Percentiles rank a stretch among this genome's conserved stretches.
phyloP scores from a whole-genome alignment of 2,797 vertebrate genomes.

The Pipistrellus nathusii region DNA sequence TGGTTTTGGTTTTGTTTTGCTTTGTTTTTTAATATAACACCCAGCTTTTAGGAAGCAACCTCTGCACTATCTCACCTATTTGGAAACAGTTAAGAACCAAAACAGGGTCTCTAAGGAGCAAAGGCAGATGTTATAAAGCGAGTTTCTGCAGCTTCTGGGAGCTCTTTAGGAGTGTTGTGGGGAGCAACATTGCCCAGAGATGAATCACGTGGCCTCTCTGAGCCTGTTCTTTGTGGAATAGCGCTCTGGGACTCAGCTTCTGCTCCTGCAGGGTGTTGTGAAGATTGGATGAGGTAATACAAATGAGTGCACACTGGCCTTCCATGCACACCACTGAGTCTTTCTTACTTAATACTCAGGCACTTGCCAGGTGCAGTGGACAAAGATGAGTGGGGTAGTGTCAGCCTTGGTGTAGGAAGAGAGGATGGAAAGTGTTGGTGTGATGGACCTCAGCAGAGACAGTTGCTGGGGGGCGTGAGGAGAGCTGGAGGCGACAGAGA shows the following conservation, averaged over 20 bases:
- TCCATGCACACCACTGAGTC: not conserved
- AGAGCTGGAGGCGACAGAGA: not conserved
- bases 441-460: not conserved
- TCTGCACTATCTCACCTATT: not conserved
- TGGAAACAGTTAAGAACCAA: conserved; percentile 2
- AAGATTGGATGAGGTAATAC: not conserved
- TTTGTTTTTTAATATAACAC: not conserved
- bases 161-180: not conserved
- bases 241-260: not conserved
- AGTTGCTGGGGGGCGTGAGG: not conserved
- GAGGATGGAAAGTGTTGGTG: no score
- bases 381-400: not conserved
- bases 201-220: not conserved
- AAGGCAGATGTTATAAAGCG: not conserved
- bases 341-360: not conserved
- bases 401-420: not conserved
- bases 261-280: not conserved
- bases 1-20: not conserved
- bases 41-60: not conserved
- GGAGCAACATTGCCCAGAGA: not conserved
- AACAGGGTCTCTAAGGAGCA: not conserved
- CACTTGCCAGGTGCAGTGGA: not conserved
- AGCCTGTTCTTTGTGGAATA: not conserved
- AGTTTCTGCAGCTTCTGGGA: not conserved
- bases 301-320: not conserved